Percentiles rank a stretch among this genome's conserved stretches.
Evolutionary conservation across 2,888 invertebrate species (phyloP).

Genomic region (Thysanoteuthis rhombus): DNA sequence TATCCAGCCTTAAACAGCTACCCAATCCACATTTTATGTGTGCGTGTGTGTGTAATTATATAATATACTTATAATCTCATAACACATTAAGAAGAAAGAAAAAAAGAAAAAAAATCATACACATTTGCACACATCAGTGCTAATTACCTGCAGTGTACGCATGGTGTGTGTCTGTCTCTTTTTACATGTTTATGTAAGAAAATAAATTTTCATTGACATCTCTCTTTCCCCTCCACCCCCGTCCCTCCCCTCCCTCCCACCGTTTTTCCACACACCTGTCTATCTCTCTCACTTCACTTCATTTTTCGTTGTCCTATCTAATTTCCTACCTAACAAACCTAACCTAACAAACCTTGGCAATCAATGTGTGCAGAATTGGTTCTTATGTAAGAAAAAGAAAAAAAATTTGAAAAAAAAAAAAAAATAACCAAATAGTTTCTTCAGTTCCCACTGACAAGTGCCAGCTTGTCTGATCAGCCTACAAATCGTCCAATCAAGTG

Average conservation of each 20-base stretch:
- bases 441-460: constrained; percentile 22
- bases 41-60: background rate
- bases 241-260: background rate
- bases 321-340: background rate
- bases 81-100: background rate
- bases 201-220: background rate
- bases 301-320: background rate
- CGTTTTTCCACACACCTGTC: too few species aligned
- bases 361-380: constrained; percentile 17
- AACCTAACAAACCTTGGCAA: constrained; percentile 19
- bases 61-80: background rate
- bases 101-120: background rate
- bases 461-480: background rate
- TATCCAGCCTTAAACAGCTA: constrained; percentile 18
- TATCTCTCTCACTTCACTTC: background rate
- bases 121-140: background rate
- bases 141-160: background rate
- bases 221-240: background rate
- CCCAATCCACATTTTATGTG: background rate
- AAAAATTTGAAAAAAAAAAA: too few species aligned
- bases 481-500: constrained; percentile 28
- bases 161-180: background rate
- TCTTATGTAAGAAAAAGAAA: background rate
- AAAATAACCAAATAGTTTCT: background rate
- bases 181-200: background rate